Conservation (phyloP, 2,888 invertebrate species). For the Notodonta dromedarius region DNA sequence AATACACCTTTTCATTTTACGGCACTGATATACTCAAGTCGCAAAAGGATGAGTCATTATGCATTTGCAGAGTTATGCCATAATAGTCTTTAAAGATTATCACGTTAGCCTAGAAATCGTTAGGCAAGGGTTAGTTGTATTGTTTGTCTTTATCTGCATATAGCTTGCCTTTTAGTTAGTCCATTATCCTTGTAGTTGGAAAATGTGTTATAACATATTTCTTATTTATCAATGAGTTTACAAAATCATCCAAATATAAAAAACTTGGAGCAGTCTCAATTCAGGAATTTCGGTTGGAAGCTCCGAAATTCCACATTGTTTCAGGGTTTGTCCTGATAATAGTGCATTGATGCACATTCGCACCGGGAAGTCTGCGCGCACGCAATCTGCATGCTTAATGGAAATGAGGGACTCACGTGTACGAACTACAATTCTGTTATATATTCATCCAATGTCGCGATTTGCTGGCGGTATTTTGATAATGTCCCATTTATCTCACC, state of each 20-base stretch:
- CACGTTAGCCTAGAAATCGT: neutral
- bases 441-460: neutral
- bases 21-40: neutral
- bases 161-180: neutral
- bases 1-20: neutral
- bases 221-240: neutral
- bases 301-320: constrained; percentile 2
- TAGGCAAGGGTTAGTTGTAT: neutral
- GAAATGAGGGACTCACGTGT: neutral
- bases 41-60: neutral
- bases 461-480: neutral
- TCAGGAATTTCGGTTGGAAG: too few relatives aligned
- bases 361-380: neutral
- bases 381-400: constrained; percentile 7
- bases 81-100: neutral
- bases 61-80: neutral
- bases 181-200: too few relatives aligned
- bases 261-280: too few relatives aligned
- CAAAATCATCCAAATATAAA: neutral
- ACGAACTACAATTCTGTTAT: neutral
- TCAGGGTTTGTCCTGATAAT: constrained; percentile 10
- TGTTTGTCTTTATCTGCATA: neutral
- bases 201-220: too few relatives aligned
- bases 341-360: neutral
- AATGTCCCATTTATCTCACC: neutral